Conservation (phyloP, 2,113 vertebrate species). For the Loxodonta africana region DNA sequence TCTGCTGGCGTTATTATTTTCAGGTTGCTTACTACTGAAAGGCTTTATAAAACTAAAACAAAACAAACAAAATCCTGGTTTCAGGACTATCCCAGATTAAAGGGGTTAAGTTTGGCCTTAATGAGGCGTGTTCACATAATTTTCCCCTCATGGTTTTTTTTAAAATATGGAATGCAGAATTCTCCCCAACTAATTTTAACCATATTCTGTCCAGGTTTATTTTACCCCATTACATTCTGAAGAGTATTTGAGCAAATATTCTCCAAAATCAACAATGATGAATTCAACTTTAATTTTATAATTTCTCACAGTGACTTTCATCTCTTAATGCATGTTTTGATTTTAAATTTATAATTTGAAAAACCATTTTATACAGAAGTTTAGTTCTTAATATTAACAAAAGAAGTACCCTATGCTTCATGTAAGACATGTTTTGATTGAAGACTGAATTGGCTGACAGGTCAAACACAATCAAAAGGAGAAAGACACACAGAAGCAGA, state of each 20-base stretch:
- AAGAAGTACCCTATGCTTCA: background rate
- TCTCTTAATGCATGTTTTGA: background rate
- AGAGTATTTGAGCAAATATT: background rate
- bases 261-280: background rate
- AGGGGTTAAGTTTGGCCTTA: slow-evolving; percentile 16
- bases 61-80: slow-evolving; percentile 4
- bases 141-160: background rate
- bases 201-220: slow-evolving; percentile 1
- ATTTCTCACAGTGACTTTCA: background rate
- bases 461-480: slow-evolving; percentile 13
- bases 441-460: background rate
- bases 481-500: background rate
- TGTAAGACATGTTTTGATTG: background rate
- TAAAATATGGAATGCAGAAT: background rate
- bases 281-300: background rate
- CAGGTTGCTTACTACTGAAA: background rate
- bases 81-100: background rate
- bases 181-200: background rate
- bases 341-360: slow-evolving; percentile 32
- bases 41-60: background rate
- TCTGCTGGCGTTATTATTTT: background rate
- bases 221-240: background rate
- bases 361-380: background rate
- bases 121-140: background rate
- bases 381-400: background rate